Evolutionary conservation across 92 coral and sea anemone species (phyloP), one percentile per base, ranked within the genome.

Genomic region (Zoanthus gigantus): DNA sequence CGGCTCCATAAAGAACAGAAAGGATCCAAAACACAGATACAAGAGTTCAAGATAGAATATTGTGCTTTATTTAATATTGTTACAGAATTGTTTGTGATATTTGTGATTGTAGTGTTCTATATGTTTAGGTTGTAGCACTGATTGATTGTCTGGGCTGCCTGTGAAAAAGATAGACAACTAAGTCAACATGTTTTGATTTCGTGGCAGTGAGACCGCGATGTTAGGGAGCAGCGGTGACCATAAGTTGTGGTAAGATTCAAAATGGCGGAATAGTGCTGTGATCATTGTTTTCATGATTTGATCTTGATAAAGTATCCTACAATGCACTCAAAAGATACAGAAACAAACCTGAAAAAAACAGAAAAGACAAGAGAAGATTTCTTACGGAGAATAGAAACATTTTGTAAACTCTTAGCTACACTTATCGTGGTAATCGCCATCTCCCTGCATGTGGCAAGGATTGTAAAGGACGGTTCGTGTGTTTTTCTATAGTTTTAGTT

Each of bases 371-470:
- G 42, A 81, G 75, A 65, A 17, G 45, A 65, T 32, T 28, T 81
- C 37, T 68, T 66, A 15, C 30, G 9, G 23, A 90, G 92, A 85
- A 89, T 73, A 13, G 99, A 96, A 65, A 86, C 80, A 48, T 81
- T 83, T 16, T 95, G 98, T 93, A 96, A 96, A 90, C 60, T 90
- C 13, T 28, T 93, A 50, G 96, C 99, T 2, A 85, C 89, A 17
- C 63, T 95, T 23, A 82, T 93, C 71, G 99, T 95, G 6, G 15
- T 92, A 5, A 53, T 93, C 58, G 94, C 92, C 2, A 83, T 89
- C 73, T 79, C 93, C 23, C 82, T 90, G 0, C 98, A 96, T 81
- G 83, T 96, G 72, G 92, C 93, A 65, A 92, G 99, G 42, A 93
- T 94, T 63, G 71, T 92, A 2, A 92, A 78, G 73, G 92, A 92